Evolutionary conservation across 1,140 invertebrate species (phyloP).

Genomic region (Eriosoma lanigerum): DNA sequence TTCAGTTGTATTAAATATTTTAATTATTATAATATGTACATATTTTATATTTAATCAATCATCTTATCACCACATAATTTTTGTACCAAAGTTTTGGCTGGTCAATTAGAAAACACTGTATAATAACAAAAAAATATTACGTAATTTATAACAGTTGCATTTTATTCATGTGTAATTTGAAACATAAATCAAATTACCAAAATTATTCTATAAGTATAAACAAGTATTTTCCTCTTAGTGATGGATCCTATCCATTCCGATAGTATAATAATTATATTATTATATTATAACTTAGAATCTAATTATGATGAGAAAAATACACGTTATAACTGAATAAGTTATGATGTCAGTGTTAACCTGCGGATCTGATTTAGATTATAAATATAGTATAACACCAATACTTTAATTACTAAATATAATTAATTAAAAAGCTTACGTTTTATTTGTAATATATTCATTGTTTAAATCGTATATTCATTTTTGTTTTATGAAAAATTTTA

Average conservation of each 20-base stretch:
- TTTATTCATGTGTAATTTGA: too few relatives aligned
- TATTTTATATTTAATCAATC: not conserved
- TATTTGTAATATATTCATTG: too few relatives aligned
- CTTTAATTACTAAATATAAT: not conserved
- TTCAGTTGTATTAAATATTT: not conserved
- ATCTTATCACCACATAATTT: slow-evolving; percentile 7
- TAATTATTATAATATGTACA: not conserved
- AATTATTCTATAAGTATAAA: too few relatives aligned
- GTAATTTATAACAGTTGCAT: too few relatives aligned
- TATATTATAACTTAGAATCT: not conserved
- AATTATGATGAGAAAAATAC: slow-evolving; percentile 46
- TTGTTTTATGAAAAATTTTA: not conserved
- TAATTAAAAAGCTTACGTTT: not conserved
- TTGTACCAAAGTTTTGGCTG: not conserved
- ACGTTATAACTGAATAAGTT: not conserved
- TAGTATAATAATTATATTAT: not conserved
- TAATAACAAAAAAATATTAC: not conserved
- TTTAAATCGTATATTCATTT: too few relatives aligned
- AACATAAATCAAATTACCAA: too few relatives aligned
- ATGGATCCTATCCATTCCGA: too few relatives aligned
- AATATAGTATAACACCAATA: not conserved
- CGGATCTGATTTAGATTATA: slow-evolving; percentile 38
- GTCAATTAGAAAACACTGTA: slow-evolving; percentile 47
- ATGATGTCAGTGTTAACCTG: slow-evolving; percentile 47
- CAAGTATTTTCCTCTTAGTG: too few relatives aligned